Base-by-base conservation (phyloP, 2,113 vertebrate species). In the Camelus bactrianus region DNA sequence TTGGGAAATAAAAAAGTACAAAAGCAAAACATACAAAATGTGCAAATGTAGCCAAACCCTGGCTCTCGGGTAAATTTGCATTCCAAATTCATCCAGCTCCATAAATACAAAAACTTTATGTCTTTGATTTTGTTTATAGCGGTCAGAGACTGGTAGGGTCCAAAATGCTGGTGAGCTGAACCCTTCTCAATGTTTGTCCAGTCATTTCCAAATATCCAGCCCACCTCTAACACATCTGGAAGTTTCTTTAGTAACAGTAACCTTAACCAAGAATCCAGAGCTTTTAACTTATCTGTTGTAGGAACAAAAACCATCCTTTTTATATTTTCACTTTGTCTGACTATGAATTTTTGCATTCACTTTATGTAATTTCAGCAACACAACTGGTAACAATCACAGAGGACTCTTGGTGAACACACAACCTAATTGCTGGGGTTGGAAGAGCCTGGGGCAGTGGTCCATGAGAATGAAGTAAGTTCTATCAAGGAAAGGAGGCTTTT, bases 41-140 rank as follows among this genome's bases (percentile, higher is more conserved):
- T 76, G 54, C 73, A 76, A 93, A 75, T 22, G 6, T 38, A 80
- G 70, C 24, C 56, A 62, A 42, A 80, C 64, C 58, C n/a, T 75
- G 32, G 30, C 24, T 30, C 17, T 84, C 50, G 24, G 9, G 35
- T 3, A 75, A 81, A 81, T 81, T 89, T 84, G 42, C 56, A 19
- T 90, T 79, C n/a, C 67, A 93, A 73, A 90, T 70, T 82, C 5
- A 50, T 7, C 48, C 35, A 30, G 79, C 46, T 20, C 50, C 52
- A 65, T 14, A 64, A 52, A 64, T 91, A 24, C 38, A 75, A 70
- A 87, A 87, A 38, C 38, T 86, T 65, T n/a, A 52, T 52, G 32
- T 87, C 52, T 94, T 84, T 85, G 58, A 28, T 81, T 81, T 81
- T 81, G 15, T 73, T 15, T 85, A 62, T 82, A 72, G 24, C 83